Base-by-base conservation (phyloP, 1,140 invertebrate species). In the Gryllus bimaculatus region DNA sequence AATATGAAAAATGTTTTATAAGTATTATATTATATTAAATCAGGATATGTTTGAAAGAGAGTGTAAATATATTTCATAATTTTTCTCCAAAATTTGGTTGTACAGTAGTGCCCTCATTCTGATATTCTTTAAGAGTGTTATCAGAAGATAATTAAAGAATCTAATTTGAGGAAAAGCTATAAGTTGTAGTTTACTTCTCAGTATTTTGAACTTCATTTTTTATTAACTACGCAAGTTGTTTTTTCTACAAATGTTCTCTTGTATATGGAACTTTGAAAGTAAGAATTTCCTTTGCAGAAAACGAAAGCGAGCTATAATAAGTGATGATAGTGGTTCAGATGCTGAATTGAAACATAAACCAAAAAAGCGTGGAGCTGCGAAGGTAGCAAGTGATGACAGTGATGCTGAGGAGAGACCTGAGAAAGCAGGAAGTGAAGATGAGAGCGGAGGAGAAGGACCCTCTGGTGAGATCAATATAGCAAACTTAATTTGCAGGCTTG, bases 291-390 rank as follows among this genome's bases (percentile, higher is more conserved):
- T 0, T 47, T 39, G n/a, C 47, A 78, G 49, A 18, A 78, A 78
- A 73, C 47, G 78, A 8, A 78, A 78, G 26, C 78, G 26, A 10
- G 26, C 78, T 8, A 18, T 8, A 7, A 0, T 39, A 7, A 77
- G 75, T n/a, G 79, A 79, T 77, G 75, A 39, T 5, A 79, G 79
- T 79, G 79, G 79, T 15, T 79, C 79, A 21, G 79, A 79, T 15
- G 39, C 39, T 20, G 76, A 79, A 10, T 48, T n/a, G n/a, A 78
- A 74, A 4, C 78, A 26, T 73, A 66, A 13, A 8, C 21, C 21
- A 20, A 79, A 79, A 48, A 79, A 79, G 21, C 76, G 75, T 26
- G 47, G 66, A 66, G 2, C 26, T 10, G 79, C 79, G 5, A 20
- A 20, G 39, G 75, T 79, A 47, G 75, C 73, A 8, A 79, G 79